phyloP scores from a whole-genome alignment of 2,797 vertebrate species.

The Chrosomus eos region DNA sequence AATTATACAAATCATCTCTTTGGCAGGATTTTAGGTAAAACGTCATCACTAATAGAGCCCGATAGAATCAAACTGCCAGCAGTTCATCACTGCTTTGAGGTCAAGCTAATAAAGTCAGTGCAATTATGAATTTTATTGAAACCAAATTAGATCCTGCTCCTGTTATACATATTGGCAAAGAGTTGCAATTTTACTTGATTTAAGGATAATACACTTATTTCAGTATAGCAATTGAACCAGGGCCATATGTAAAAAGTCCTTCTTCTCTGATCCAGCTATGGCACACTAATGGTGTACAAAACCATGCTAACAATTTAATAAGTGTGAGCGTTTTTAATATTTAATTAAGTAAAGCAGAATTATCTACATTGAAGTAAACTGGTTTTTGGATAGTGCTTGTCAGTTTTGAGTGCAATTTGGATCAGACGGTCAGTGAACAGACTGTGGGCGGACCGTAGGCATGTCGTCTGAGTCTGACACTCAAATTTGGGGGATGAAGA shows the following conservation, averaged over 20 bases:
- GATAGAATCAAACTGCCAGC: neutral
- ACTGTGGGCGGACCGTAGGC: neutral
- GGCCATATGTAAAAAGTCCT: neutral
- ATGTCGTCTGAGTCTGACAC: conserved; percentile 7
- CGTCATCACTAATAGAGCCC: neutral
- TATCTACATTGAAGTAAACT: neutral
- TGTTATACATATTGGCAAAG: neutral
- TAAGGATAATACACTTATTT: neutral
- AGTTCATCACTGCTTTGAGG: neutral
- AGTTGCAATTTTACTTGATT: neutral
- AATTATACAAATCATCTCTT: neutral
- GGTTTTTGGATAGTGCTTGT: neutral
- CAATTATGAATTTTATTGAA: neutral
- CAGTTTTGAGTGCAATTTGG: neutral
- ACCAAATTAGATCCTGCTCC: neutral
- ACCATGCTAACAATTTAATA: neutral
- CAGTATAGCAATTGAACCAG: neutral
- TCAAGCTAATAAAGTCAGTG: conserved; percentile 2
- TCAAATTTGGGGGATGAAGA: conserved; percentile 8
- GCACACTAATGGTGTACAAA: neutral
- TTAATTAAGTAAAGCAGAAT: neutral
- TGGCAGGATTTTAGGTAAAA: neutral
- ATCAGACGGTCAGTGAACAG: neutral
- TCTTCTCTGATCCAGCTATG: neutral
- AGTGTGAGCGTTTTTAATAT: neutral